Base-by-base conservation (phyloP, 2,888 invertebrate species). In the Zonitis immaculata region DNA sequence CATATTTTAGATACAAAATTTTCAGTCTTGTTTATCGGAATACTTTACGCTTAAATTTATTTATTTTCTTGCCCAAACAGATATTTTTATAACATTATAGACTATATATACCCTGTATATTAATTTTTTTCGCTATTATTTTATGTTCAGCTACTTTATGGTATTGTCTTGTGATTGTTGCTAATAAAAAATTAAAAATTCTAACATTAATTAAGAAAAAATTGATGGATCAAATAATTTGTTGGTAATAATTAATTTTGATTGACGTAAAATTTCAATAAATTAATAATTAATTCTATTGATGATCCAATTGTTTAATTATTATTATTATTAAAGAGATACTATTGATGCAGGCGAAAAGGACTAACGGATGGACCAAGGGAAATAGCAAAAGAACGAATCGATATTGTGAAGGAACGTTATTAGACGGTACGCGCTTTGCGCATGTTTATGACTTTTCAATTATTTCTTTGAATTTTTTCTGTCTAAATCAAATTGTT, bases 391-490 rank as follows among this genome's bases (percentile, higher is more conserved):
- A 65, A 66, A 66, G 66, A 66, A 67, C 66, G 62, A 67, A 67
- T 67, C 67, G 67, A 67, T 66, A 68, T 63, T 59, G 58, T 62
- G 63, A 62, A 65, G 62, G 59, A 61, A 62, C 60, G 62, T 60
- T n/a, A n/a, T n/a, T 60, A 54, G 58, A 65, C 57, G 66, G 66
- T 66, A 66, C 58, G 66, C 66, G 67, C 64, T 64, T 47, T 63
- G 67, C 67, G 67, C 67, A 68, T 68, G 67, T 63, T 66, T 66
- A 61, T 61, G 53, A 62, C 58, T 65, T 64, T 64, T 62, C 48
- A 60, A 58, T 61, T 59, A 65, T 62, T 62, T 57, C 49, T 52
- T 51, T 55, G 3, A 22, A 4, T 22, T 5, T 22, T 22, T 22
- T 22, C 22, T n/a, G n/a, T n/a, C n/a, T n/a, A n/a, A 60, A 48